These are phyloP conservation scores for Rhopilema esculentum DNA, from an alignment of 30 jellyfish, hydroid and myxozoan species.

Conservation along the genomic window DNA sequence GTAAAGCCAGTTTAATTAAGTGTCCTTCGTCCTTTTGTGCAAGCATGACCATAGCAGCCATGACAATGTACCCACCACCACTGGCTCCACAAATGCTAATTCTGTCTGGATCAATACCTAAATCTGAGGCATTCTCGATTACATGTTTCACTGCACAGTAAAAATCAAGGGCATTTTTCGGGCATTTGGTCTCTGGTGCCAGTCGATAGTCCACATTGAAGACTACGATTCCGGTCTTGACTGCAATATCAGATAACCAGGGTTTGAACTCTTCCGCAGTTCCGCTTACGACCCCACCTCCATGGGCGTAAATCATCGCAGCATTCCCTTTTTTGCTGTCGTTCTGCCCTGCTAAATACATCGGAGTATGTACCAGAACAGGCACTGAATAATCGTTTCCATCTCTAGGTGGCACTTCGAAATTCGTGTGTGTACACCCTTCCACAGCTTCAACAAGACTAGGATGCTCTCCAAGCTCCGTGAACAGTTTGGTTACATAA, in stretches of 20 bases:
- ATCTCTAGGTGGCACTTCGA: constrained; percentile 36
- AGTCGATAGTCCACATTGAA: constrained; percentile 44
- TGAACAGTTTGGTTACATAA: neutral
- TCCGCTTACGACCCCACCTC: constrained; percentile 46
- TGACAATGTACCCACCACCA: constrained; percentile 53
- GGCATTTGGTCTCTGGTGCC: constrained; percentile 65
- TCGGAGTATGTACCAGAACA: constrained; percentile 38
- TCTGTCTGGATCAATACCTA: constrained; percentile 35
- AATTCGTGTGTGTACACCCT: constrained; percentile 14
- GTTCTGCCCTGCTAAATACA: neutral
- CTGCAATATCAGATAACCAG: constrained; percentile 7
- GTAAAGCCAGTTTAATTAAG: constrained; percentile 25
- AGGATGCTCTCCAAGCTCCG: neutral
- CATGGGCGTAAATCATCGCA: constrained; percentile 38
- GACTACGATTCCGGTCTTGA: neutral
- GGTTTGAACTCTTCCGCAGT: constrained; percentile 25
- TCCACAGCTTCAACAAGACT: constrained; percentile 5
- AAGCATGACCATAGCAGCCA: constrained; percentile 63
- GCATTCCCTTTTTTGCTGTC: constrained; percentile 5
- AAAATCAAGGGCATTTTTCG: constrained; percentile 38
- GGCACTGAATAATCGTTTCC: constrained; percentile 32
- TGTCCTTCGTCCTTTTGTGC: constrained; percentile 43
- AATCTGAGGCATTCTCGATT: constrained; percentile 36
- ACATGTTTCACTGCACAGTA: constrained; percentile 38
- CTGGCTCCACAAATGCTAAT: constrained; percentile 49